Evolutionary conservation across 2,797 vertebrate species (phyloP), one percentile per base, ranked within the genome.

Genomic region (Xyrichtys novacula): DNA sequence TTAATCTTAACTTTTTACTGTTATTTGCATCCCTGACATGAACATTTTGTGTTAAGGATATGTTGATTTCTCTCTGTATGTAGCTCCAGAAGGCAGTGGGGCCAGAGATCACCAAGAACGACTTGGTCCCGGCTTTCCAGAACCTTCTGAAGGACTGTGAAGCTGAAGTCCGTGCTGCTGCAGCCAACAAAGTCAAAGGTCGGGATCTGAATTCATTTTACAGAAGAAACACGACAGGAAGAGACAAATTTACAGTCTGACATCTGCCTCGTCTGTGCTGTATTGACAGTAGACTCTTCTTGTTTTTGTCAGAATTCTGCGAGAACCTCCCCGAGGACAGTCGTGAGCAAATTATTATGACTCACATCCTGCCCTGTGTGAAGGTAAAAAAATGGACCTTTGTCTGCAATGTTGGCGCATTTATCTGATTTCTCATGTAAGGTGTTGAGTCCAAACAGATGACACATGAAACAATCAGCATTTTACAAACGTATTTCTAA

Each of bases 121-220:
- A 96, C 69, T 84, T 96, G 79, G 95, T 96, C 26, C 95, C 95
- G 1, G 95, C 95, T 2, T 96, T 96, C 86, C 95, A 96, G 86
- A 95, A 95, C 68, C 90, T 96, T 29, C 87, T 96, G 42, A 96
- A 96, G 88, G 95, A 96, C 74, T 96, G 95, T 57, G 95, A 96
- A 86, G 95, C 95, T 3, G 95, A 96, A 65, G 95, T 96, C 29
- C 92, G 95, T 7, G 95, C 95, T 12, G 95, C 95, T 49, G 94
- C 94, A 28, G 95, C 95, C 44, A 95, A 96, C 82, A 96, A 96
- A 85, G 95, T 96, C 78, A 96, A 96, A 95, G 95, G 95, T 96
- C 31, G 57, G 75, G 20, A 5, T 28, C 28, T 25, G 3, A 34
- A 12, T 12, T 25, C 1, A 9, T 39, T 6, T 16, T 53, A 2